Base-by-base conservation (phyloP, 2,113 vertebrate genomes). In the Epinephelus fuscoguttatus region DNA sequence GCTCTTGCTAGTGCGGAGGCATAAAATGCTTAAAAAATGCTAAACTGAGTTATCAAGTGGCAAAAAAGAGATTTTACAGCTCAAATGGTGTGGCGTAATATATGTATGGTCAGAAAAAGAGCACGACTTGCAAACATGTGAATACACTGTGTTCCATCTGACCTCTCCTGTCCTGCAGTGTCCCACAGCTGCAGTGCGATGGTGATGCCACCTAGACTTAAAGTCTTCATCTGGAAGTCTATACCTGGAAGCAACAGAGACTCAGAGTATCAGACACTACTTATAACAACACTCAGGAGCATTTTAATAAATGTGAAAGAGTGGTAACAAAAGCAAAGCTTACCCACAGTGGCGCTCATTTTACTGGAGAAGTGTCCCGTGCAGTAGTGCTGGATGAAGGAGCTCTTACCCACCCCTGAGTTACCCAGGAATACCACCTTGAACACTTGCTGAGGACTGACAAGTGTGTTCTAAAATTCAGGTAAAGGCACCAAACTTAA, bases 121-220 rank as follows among this genome's bases (percentile, higher is more conserved):
- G 33, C 73, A 42, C 30, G 47, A 30, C 21, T 30, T 30, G 4
- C 5, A 30, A 61, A 69, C 27, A 14, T 17, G 50, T 2, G 10
- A 61, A 27, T 40, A 45, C 53, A 7, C 2, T 37, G 27, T 9
- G 25, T 70, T 4, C 14, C 7, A 4, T 78, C 78, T 87, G 82
- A 97, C 96, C 96, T 96, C 90, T 97, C 96, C 72, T 97, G 96
- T 73, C 96, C 96, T 59, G 96, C 96, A 47, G 96, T 97, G 85
- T 97, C 96, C 96, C 96, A 97, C 13, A 97, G 94, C 87, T 97
- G 96, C 56, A 97, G 88, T 50, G 89, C 95, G 81, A 97, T 86
- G 19, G 87, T 92, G 27, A 81, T 94, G 70, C 96, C 94, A 83
- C 91, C 94, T 75, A 97, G 83, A 80, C 91, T 88, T 53, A 97